Evolutionary conservation across 2,888 invertebrate genomes (phyloP).

Genomic region (Drosophila mimica): DNA sequence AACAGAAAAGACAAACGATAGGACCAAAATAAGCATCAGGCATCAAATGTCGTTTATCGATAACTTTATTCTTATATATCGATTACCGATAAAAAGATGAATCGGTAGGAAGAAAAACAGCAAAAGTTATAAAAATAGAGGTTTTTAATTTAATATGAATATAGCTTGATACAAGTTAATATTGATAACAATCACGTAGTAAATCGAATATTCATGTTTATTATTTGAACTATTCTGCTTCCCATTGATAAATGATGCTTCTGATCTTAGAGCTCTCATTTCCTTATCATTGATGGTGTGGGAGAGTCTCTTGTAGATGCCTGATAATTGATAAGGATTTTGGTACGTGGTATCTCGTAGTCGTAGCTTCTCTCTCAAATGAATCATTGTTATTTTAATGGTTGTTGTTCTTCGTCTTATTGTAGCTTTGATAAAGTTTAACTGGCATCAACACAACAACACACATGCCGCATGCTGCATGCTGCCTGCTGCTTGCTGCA

Average conservation of each 20-base stretch:
- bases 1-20: background rate
- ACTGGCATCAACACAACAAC: slow-evolving; percentile 66
- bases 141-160: background rate
- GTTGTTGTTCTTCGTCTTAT: slow-evolving; percentile 39
- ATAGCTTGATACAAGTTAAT: background rate
- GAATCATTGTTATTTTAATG: slow-evolving; percentile 5
- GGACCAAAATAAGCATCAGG: too few relatives aligned
- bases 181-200: too few relatives aligned
- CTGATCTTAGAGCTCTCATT: too few relatives aligned
- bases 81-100: background rate
- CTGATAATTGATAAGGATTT: background rate
- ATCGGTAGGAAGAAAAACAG: background rate
- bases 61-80: background rate
- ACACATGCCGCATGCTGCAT: slow-evolving; percentile 35
- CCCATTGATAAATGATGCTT: too few relatives aligned
- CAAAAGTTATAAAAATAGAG: background rate
- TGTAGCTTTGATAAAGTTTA: slow-evolving; percentile 75
- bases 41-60: background rate
- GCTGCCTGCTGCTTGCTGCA: slow-evolving; percentile 45
- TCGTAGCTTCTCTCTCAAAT: background rate
- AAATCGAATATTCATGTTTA: too few relatives aligned
- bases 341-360: background rate
- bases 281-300: too few relatives aligned
- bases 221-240: too few relatives aligned
- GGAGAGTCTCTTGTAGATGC: background rate